Percentiles rank a stretch among this genome's conserved stretches.
phyloP scores from a whole-genome alignment of 2,797 vertebrate genomes.

The Muscicapa striata region DNA sequence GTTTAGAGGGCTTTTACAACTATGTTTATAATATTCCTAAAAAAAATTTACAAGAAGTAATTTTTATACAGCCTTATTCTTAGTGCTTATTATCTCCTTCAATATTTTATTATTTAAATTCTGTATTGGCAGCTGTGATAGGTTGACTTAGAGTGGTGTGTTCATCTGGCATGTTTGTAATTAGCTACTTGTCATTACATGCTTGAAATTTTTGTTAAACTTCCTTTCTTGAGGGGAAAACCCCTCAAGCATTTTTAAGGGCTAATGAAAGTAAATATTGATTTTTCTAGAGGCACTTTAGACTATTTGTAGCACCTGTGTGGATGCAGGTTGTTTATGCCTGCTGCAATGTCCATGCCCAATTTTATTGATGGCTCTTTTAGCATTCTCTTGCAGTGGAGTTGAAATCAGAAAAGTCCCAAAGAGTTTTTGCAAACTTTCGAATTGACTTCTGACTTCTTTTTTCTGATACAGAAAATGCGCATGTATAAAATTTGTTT shows the following conservation, averaged over 20 bases:
- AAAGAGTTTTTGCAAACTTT: not conserved
- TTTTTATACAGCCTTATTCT: not conserved
- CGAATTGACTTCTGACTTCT: not conserved
- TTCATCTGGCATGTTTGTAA: not conserved
- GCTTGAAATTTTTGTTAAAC: not conserved
- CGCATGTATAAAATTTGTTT: not conserved
- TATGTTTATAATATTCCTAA: not conserved
- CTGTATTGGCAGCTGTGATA: not conserved
- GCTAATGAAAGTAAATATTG: not conserved
- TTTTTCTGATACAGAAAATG: not conserved
- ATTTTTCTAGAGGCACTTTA: not conserved
- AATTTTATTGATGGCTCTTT: not conserved
- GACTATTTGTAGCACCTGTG: not conserved
- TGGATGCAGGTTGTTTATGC: not conserved
- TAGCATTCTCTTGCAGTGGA: not conserved
- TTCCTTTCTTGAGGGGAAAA: constrained; percentile 9
- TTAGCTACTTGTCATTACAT: not conserved
- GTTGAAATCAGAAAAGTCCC: not conserved
- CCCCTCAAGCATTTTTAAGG: not conserved
- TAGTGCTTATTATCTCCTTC: not conserved
- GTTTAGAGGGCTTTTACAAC: not conserved
- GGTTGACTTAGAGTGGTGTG: not conserved
- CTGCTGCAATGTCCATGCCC: not conserved
- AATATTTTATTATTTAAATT: not conserved
- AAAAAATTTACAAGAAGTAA: not conserved